phyloP scores from a whole-genome alignment of 2,888 invertebrate species.

The Morinoia aosen region DNA sequence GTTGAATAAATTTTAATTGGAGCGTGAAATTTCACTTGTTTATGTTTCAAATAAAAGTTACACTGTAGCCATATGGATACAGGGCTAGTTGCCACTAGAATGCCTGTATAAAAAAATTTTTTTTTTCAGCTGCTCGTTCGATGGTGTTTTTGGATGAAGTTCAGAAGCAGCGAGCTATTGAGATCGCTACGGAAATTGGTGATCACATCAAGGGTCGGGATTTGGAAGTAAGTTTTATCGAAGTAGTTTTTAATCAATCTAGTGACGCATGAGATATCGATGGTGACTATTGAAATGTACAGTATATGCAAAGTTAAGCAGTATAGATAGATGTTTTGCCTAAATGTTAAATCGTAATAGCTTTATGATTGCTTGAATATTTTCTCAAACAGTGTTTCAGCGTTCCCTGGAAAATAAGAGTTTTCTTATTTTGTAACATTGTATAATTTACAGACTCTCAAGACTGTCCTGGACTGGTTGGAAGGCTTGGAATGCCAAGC shows the following conservation, averaged over 20 bases:
- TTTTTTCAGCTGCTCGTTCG: constrained; percentile 59
- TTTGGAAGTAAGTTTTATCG: constrained; percentile 59
- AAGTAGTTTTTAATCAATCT: background rate
- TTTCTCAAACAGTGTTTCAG: background rate
- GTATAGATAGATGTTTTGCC: too few relatives aligned
- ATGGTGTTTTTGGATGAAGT: constrained; percentile 66
- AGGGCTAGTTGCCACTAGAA: background rate
- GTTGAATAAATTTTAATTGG: background rate
- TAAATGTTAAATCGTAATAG: background rate
- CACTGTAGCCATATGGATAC: background rate
- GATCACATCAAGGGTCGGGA: constrained; percentile 58
- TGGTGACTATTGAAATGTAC: too few relatives aligned
- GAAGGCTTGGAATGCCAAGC: constrained; percentile 61
- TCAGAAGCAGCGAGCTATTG: constrained; percentile 62
- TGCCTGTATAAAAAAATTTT: background rate
- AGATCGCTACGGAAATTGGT: constrained; percentile 63
- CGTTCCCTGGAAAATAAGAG: background rate
- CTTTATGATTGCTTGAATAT: background rate
- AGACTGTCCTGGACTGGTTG: constrained; percentile 62
- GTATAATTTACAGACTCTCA: constrained; percentile 57
- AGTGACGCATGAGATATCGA: background rate
- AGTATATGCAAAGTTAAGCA: too few relatives aligned
- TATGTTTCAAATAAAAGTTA: background rate
- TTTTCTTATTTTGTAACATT: background rate
- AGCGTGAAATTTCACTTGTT: background rate